A percentile compares a stretch with the other conserved stretches of the same genome.
Conservation (phyloP, 2,888 invertebrate genomes). For the Cenopis cana region DNA sequence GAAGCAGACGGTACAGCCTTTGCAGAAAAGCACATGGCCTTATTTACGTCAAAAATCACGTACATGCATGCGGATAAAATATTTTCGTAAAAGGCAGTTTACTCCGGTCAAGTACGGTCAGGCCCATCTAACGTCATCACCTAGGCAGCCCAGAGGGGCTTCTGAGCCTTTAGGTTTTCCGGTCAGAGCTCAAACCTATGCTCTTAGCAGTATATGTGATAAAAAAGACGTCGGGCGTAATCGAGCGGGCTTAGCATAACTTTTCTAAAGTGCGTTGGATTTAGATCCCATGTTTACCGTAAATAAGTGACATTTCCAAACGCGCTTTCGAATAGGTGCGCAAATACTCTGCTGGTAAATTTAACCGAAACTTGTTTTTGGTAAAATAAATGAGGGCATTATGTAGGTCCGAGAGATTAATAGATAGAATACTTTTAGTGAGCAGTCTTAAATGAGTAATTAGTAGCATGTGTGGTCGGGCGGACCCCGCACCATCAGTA, state of each 20-base stretch:
- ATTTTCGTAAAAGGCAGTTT: background rate
- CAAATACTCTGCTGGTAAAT: background rate
- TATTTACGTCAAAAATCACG: slow-evolving; percentile 40
- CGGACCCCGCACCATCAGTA: slow-evolving; percentile 64
- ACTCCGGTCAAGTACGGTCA: background rate
- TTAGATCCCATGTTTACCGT: no score
- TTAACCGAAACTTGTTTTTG: background rate
- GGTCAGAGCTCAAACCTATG: background rate
- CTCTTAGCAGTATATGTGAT: background rate
- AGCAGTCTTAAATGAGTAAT: slow-evolving; percentile 69
- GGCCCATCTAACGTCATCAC: no score
- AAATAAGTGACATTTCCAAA: no score
- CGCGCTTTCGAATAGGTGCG: no score
- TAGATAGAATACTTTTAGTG: slow-evolving; percentile 52
- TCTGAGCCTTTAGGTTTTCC: no score
- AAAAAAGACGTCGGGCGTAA: background rate
- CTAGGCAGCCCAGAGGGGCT: no score
- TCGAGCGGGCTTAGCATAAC: background rate
- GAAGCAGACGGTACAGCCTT: slow-evolving; percentile 25
- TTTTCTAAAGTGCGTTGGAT: no score
- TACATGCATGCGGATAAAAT: no score
- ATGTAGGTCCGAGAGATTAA: slow-evolving; percentile 44
- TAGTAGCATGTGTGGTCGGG: slow-evolving; percentile 72
- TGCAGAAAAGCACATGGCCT: no score
- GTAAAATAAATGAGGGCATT: slow-evolving; percentile 30